Evolutionary conservation across 2,113 vertebrate species (phyloP).

Genomic region (Pteronura brasiliensis): DNA sequence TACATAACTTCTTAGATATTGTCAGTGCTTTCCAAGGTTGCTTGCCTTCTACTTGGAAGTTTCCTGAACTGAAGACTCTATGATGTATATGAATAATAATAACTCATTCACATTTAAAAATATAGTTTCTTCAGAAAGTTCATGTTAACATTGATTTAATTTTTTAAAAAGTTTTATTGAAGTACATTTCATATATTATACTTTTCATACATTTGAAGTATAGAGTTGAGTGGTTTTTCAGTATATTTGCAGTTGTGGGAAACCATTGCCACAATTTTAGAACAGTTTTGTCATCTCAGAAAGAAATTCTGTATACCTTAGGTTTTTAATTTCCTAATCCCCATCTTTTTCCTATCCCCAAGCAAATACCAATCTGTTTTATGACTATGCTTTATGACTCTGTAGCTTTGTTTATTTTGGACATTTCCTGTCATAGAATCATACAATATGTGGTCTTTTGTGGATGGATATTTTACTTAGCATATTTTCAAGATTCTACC

Average conservation of each 20-base stretch:
- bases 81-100: neutral
- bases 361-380: neutral
- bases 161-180: neutral
- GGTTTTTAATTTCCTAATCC: neutral
- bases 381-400: neutral
- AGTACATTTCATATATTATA: neutral
- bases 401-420: neutral
- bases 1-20: neutral
- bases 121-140: neutral
- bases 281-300: neutral
- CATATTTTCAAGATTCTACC: neutral
- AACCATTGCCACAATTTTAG: neutral
- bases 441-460: neutral
- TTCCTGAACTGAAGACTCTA: neutral
- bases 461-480: neutral
- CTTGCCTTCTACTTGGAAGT: neutral
- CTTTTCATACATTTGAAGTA: neutral
- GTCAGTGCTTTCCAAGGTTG: neutral
- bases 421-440: neutral
- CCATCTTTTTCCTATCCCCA: neutral
- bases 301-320: neutral
- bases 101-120: neutral
- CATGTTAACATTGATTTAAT: neutral
- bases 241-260: neutral
- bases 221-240: neutral